A percentile compares a stretch with the other conserved stretches of the same genome.
Evolutionary conservation across 2,888 invertebrate genomes (phyloP).

Genomic region (Nycteola revayana): DNA sequence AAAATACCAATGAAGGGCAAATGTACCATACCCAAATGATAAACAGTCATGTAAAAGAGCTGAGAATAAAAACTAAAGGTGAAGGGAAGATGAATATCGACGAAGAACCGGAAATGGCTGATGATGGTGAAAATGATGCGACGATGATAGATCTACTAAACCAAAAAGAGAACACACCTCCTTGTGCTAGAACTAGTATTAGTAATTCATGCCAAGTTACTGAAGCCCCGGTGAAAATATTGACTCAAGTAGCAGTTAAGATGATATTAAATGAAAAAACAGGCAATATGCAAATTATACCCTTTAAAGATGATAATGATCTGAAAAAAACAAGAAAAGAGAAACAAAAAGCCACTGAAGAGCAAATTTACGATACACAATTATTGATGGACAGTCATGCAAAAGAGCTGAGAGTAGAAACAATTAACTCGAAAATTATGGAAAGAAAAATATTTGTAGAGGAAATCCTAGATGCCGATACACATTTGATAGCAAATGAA

Average conservation of each 20-base stretch:
- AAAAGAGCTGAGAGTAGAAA: too few relatives aligned
- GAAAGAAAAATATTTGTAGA: too few relatives aligned
- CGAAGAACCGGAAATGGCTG: background rate
- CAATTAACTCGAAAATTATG: too few relatives aligned
- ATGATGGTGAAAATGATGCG: background rate
- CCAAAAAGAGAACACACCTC: conserved; percentile 1
- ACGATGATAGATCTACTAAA: background rate
- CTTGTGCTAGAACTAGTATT: conserved; percentile 4
- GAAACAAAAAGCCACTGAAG: too few relatives aligned
- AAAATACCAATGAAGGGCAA: conserved; percentile 9
- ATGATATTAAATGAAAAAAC: conserved; percentile 10
- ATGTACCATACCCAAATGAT: conserved; percentile 7
- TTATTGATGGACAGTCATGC: too few relatives aligned
- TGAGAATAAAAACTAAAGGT: conserved; percentile 3
- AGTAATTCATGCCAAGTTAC: conserved; percentile 6
- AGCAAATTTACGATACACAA: too few relatives aligned
- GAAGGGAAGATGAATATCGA: conserved; percentile 1
- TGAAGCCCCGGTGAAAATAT: conserved; percentile 6
- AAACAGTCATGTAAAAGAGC: conserved; percentile 7
- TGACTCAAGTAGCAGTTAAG: conserved; percentile 6
- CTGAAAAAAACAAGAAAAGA: too few relatives aligned
- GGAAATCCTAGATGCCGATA: too few relatives aligned
- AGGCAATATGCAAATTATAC: too few relatives aligned
- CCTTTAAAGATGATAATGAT: too few relatives aligned
- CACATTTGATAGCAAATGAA: background rate